Evolutionary conservation across 2,113 vertebrate genomes (phyloP).

Genomic region (Eupsittula cactorum): DNA sequence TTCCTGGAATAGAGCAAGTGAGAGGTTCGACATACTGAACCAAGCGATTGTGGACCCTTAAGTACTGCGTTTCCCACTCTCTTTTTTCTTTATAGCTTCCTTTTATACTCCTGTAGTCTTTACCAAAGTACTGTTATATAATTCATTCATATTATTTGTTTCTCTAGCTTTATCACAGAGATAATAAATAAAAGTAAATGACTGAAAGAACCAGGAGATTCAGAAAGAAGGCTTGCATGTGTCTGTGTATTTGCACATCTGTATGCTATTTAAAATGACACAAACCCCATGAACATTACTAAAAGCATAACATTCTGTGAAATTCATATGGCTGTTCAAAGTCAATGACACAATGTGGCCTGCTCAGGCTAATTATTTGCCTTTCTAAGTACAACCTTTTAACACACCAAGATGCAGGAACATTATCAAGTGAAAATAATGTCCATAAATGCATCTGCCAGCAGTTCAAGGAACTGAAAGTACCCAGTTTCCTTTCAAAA

Average conservation of each 20-base stretch:
- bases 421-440: neutral
- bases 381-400: neutral
- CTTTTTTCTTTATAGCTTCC: neutral
- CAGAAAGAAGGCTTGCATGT: neutral
- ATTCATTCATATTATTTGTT: constrained; percentile 6
- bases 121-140: neutral
- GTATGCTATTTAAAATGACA: neutral
- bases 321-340: neutral
- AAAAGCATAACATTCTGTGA: neutral
- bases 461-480: neutral
- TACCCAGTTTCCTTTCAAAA: neutral
- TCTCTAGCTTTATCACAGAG: neutral
- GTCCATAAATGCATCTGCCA: neutral
- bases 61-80: too few species aligned
- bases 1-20: too few species aligned
- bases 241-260: neutral
- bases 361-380: neutral
- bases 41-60: too few species aligned
- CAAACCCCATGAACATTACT: neutral
- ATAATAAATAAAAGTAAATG: constrained; percentile 20
- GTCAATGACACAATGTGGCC: neutral
- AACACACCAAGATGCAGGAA: neutral
- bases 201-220: neutral
- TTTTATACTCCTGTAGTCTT: constrained; percentile 19
- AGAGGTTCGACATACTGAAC: too few species aligned